Conservation (phyloP, 2,888 invertebrate genomes). For the Ernsta delagoae region DNA sequence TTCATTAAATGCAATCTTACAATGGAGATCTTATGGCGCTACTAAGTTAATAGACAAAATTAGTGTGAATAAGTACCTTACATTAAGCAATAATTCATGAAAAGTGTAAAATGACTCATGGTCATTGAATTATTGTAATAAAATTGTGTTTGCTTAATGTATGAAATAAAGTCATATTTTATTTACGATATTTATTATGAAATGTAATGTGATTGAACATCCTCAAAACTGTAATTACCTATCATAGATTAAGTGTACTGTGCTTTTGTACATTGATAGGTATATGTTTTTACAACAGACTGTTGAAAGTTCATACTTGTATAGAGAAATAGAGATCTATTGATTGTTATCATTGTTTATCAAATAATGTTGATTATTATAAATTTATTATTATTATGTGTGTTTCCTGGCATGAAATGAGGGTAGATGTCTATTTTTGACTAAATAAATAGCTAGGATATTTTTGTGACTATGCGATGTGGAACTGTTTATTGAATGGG, state of each 20-base stretch:
- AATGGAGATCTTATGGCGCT: slow-evolving; percentile 26
- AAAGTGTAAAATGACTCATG: slow-evolving; percentile 7
- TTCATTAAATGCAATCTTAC: neutral
- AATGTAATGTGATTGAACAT: slow-evolving; percentile 28
- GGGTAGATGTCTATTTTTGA: slow-evolving; percentile 80
- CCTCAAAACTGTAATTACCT: slow-evolving; percentile 49
- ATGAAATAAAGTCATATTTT: slow-evolving; percentile 27
- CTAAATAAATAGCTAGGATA: slow-evolving; percentile 73
- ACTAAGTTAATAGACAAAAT: slow-evolving; percentile 28
- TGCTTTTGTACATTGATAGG: slow-evolving; percentile 62
- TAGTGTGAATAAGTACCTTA: slow-evolving; percentile 21
- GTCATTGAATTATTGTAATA: slow-evolving; percentile 32
- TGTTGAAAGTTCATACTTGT: slow-evolving; percentile 76
- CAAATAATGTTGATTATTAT: slow-evolving; percentile 80
- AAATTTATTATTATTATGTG: slow-evolving; percentile 81
- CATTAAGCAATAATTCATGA: slow-evolving; percentile 23
- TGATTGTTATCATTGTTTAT: slow-evolving; percentile 81
- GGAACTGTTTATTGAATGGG: slow-evolving; percentile 77
- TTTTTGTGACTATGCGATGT: slow-evolving; percentile 78
- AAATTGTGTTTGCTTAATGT: slow-evolving; percentile 32
- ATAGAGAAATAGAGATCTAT: slow-evolving; percentile 74
- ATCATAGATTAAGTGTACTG: slow-evolving; percentile 55
- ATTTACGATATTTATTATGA: slow-evolving; percentile 31
- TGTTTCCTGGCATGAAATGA: slow-evolving; percentile 73
- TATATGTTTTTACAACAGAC: slow-evolving; percentile 67